Evolutionary conservation across 2,888 invertebrate species (phyloP), one percentile per base, ranked within the genome.

Genomic region (Thymelicus lineola): DNA sequence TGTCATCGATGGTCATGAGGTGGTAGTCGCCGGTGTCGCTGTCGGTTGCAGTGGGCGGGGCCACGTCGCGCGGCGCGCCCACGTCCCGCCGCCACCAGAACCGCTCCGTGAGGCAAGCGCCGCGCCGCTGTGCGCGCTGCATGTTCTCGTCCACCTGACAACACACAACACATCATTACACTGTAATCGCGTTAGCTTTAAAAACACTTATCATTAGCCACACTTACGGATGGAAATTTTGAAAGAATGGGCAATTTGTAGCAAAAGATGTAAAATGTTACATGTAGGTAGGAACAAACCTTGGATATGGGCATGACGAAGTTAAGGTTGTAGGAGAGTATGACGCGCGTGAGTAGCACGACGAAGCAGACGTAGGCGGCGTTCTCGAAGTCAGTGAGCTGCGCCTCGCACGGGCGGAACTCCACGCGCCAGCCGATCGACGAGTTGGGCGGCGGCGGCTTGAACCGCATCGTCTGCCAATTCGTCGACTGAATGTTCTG

Each of bases 401-500:
- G 99, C 20, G 98, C 97, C 91, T 98, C 99, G 87, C 99, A 99
- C 55, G 99, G 99, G 38, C 99, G 96, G 94, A 99, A 99, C 94
- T 99, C 99, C 0, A 99, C 99, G 76, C 99, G 95, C 99, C 99
- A 99, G 48, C 99, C 99, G 82, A 99, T 99, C 63, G 97, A 95
- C 9, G 98, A 98, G 86, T 98, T 97, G 0, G 98, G 98, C 35
- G 99, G 98, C 57, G 99, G 99, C 42, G 99, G 99, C 93, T 99
- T 99, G 93, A 99, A 99, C 53, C 98, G 95, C 98, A 99, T 98
- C 45, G 99, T 98, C 93, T 99, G 99, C 99, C 99, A 99, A 94
- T 99, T 99, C 38, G 99, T 99, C 0, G 99, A 99, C 86, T 99
- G 99, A 77, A 99, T 98, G 86, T 99, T 99, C 97, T 98, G 86